Evolutionary conservation across 2,888 invertebrate species (phyloP).

Genomic region (Aporophyla nigra): DNA sequence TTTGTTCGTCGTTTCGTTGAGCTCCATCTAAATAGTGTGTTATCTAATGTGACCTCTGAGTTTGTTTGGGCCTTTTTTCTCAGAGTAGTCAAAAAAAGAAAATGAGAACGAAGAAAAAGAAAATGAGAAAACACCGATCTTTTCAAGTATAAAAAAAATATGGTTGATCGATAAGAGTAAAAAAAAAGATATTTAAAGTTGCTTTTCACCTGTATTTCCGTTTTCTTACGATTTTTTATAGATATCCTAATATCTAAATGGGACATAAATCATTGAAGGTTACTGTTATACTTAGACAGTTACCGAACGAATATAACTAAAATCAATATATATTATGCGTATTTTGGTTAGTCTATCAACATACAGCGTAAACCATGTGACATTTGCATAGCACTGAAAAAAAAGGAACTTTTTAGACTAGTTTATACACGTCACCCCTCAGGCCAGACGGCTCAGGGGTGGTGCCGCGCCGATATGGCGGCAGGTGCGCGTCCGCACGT

Average conservation of each 20-base stretch:
- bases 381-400: conserved; percentile 11
- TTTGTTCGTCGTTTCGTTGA: no score
- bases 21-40: no score
- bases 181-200: background rate
- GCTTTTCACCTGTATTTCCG: background rate
- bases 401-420: conserved; percentile 43
- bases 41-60: no score
- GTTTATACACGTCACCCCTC: conserved; percentile 66
- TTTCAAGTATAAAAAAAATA: no score
- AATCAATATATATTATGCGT: background rate
- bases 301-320: background rate
- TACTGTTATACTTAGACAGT: background rate
- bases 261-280: background rate
- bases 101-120: no score
- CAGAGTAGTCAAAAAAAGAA: no score
- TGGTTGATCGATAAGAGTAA: no score
- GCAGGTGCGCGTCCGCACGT: conserved; percentile 88
- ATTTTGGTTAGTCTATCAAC: background rate
- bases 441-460: conserved; percentile 55
- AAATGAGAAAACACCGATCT: no score
- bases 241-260: background rate
- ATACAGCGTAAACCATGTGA: background rate
- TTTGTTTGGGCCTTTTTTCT: no score
- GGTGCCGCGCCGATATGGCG: conserved; percentile 62
- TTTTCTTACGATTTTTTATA: background rate